Evolutionary conservation across 2,888 invertebrate genomes (phyloP), one percentile per base, ranked within the genome.

Genomic region (Sphaeridia pumilis): DNA sequence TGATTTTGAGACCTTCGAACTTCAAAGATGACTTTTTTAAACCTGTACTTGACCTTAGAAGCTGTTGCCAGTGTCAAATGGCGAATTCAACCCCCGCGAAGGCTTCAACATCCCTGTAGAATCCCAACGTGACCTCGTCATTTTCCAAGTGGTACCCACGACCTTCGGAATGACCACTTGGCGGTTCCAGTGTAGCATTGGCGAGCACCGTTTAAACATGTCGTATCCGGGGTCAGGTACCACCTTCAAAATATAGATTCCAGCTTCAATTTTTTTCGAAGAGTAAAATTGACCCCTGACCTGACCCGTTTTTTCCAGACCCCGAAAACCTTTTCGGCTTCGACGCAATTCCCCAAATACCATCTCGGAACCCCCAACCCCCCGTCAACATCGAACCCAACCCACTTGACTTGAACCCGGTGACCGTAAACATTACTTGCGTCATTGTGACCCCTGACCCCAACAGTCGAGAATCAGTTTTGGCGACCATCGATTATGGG

Each of bases 401-500:
- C 20, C 5, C 12, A 14, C 20, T 45, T 4, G 45, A 44, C 1
- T 4, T 22, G 12, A 35, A 50, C 5, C 50, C 50, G 5, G 45
- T 50, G 4, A 45, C 50, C 14, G 50, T 50, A n/a, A 50, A 45
- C 21, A 50, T 50, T 2, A 45, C 50, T 17, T 50, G 50, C 26
- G 45, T 50, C 1, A 50, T 50, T 21, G 25, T 27, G 17, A 38
- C 34, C 4, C 17, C 28, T 20, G 44, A 43, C 26, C 38, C 38
- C 17, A 12, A 21, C 10, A 24, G 24, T 17, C 24, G 7, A 4
- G 3, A 22, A 17, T 4, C 35, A 5, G 34, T 24, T 17, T 26
- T 50, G 25, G 35, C 34, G 1, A 42, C 34, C n/a, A 50, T 50
- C 20, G 50, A 45, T 4, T 44, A 5, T n/a, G 44, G 36, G 12